These are phyloP conservation scores for Macaca fascicularis DNA, from an alignment of 2,113 vertebrate genomes.

Conservation along the genomic window DNA sequence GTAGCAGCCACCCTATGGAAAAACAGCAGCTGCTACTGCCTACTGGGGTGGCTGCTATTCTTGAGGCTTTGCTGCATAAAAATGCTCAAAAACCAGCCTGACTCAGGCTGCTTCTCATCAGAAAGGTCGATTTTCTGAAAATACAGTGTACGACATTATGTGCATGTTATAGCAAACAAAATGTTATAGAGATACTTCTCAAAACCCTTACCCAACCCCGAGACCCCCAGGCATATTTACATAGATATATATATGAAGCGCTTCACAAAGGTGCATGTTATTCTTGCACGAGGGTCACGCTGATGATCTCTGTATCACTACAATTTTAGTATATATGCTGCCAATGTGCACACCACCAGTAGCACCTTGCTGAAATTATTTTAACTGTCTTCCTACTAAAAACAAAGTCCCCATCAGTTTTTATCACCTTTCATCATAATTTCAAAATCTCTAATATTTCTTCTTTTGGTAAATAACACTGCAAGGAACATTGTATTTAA, in stretches of 20 bases:
- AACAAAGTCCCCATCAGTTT: neutral
- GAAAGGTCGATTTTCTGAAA: constrained; percentile 17
- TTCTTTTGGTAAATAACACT: constrained; percentile 46
- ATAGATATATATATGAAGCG: neutral
- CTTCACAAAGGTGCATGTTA: neutral
- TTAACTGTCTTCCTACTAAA: neutral
- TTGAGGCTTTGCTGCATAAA: neutral
- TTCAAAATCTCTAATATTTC: neutral
- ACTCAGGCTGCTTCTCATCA: neutral
- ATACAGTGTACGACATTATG: neutral
- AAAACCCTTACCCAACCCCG: neutral
- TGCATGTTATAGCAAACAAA: neutral
- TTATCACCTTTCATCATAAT: neutral
- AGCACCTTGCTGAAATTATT: neutral
- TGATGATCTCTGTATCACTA: neutral
- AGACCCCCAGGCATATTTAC: neutral
- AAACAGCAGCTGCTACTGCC: neutral
- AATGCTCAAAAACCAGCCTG: neutral
- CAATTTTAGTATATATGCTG: neutral
- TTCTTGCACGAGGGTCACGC: too few relatives aligned
- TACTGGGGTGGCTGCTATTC: neutral
- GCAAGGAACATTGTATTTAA: constrained; percentile 22
- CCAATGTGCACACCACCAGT: neutral
- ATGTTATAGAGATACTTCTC: neutral
- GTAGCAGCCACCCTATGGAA: neutral